Base-by-base conservation (phyloP, 2,888 invertebrate species). In the Apamea epomidion region DNA sequence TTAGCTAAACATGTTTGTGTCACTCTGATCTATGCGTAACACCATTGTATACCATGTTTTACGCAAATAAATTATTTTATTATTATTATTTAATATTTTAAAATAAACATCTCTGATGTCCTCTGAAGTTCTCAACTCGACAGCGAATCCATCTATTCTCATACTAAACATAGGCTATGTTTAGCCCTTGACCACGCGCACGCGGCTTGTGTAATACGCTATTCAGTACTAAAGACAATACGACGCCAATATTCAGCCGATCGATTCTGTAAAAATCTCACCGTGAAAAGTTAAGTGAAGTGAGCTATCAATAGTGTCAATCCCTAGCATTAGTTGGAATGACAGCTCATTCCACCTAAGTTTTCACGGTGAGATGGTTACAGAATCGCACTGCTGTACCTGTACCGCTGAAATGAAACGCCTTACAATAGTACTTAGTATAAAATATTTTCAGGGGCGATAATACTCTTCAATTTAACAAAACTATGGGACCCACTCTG, bases 161-260 rank as follows among this genome's bases (percentile, higher is more conserved):
- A 80, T 80, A 16, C 37, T n/a, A n/a, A n/a, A 4, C 37, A 37
- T 64, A 76, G n/a, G 62, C 85, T 88, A 88, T 87, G 75, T 88
- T 85, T 88, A 88, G 84, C 45, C 25, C 68, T 72, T 64, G 58
- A 85, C 25, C 74, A 77, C 74, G 67, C 72, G 74, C n/a, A n/a
- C n/a, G 42, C 42, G 29, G 16, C 72, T 86, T 81, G 88, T 73
- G 86, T 74, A 85, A 85, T 65, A 62, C 62, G 65, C 29, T 76
- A 76, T 69, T 67, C 62, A 58, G 60, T 42, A n/a, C 37, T 69
- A 25, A 88, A 76, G 60, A 72, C 71, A 74, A 60, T 6, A 37
- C 71, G 82, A 62, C 72, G 62, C n/a, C 73, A 58, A 68, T 85
- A 74, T 62, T 73, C 42, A n/a, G n/a, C n/a, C n/a, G n/a, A n/a